Percentiles rank a stretch among this genome's conserved stretches.
Conservation (phyloP, 2,113 vertebrate genomes). For the Camelus bactrianus region DNA sequence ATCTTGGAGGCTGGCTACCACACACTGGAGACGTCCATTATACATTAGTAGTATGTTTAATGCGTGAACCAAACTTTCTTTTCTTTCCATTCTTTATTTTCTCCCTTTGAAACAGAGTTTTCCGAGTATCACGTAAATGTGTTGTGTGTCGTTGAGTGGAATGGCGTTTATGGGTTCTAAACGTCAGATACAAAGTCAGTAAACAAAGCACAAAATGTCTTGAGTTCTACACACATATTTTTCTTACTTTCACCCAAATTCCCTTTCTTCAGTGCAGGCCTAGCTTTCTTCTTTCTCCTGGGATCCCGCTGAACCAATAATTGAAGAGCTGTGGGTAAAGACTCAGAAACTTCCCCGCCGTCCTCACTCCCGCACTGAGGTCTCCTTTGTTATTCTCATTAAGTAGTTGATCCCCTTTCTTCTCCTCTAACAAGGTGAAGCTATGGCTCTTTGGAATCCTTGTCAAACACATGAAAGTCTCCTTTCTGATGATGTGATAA, state of each 20-base stretch:
- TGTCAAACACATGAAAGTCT: conserved; percentile 72
- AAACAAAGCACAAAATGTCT: background rate
- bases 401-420: conserved; percentile 17
- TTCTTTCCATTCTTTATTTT: background rate
- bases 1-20: background rate
- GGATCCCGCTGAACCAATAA: background rate
- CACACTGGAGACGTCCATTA: background rate
- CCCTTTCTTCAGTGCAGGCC: background rate
- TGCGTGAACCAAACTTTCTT: background rate
- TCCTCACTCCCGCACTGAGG: background rate
- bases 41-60: background rate
- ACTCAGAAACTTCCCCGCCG: fast-evolving
- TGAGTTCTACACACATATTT: background rate
- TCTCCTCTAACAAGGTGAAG: conserved; percentile 66
- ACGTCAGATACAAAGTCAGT: background rate
- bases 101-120: background rate
- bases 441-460: conserved; percentile 71
- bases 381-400: background rate
- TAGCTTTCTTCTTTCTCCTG: background rate
- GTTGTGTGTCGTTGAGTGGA: background rate
- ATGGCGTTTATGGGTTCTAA: conserved; percentile 2
- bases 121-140: background rate
- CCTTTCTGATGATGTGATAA: conserved; percentile 80
- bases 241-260: background rate
- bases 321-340: background rate